Evolutionary conservation across 2,797 vertebrate genomes (phyloP), one percentile per base, ranked within the genome.

Genomic region (Tinamus major): DNA sequence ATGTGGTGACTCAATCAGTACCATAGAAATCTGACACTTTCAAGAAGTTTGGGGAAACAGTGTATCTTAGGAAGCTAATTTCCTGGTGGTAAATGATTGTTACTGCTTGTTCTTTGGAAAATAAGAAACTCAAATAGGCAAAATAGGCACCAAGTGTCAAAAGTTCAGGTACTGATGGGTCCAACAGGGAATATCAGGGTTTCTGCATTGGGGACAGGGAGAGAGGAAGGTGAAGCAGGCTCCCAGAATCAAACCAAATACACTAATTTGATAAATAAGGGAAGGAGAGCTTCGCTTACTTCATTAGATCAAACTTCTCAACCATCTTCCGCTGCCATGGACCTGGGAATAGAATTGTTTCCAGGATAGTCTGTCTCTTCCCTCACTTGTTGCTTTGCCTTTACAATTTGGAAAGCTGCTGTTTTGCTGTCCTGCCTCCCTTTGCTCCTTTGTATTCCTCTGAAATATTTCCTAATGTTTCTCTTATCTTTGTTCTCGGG

Each of bases 161-260:
- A 96, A 93, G 82, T 94, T 96, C 89, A 85, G 72, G 58, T 71
- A 53, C 12, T 20, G 29, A 65, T 39, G 37, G 31, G 13, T 85
- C 87, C 62, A 80, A 26, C 11, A 29, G 41, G 7, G 37, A 39
- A 17, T 51, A 75, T 59, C 29, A 8, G 7, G 33, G 11, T 41
- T 20, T 91, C 20, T 69, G 49, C n/a, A 62, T 63, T 61, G 79
- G 31, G 33, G 31, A 39, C 18, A 44, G 70, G 31, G 20, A 48
- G 35, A 92, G 35, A 74, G 37, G 27, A 74, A 37, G 31, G 39
- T 0, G 0, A 61, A 70, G 48, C 8, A 4, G 21, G 16, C 13
- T n/a, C 31, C 31, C 8, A 63, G 39, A 89, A 84, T 88, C 65
- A 79, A 89, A 29, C 29, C 61, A 79, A 82, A 79, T 37, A 37